Conservation (phyloP, 2,888 invertebrate genomes). For the Taenaris catops region DNA sequence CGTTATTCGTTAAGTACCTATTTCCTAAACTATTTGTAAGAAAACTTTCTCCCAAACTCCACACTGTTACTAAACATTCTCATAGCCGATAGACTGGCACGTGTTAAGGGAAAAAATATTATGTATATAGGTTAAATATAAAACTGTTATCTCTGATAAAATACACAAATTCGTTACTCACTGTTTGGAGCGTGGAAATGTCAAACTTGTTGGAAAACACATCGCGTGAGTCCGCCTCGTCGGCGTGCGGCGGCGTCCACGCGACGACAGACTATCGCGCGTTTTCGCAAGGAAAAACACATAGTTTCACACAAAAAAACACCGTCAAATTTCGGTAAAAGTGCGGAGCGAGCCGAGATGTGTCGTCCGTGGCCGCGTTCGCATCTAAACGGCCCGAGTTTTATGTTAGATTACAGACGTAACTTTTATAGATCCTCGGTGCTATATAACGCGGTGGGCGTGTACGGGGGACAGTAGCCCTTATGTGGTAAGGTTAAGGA, state of each 20-base stretch:
- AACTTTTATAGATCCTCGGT: conserved; percentile 81
- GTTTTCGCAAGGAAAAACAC: conserved; percentile 63
- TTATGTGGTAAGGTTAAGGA: conserved; percentile 52
- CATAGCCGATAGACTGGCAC: too few species aligned
- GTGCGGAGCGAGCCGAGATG: conserved; percentile 78
- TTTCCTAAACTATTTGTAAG: too few species aligned
- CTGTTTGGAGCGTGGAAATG: conserved; percentile 50
- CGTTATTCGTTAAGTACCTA: too few species aligned
- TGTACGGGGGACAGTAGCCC: conserved; percentile 59
- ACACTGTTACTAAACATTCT: too few species aligned
- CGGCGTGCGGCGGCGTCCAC: conserved; percentile 52
- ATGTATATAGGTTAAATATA: too few species aligned
- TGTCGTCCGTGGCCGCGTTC: conserved; percentile 79
- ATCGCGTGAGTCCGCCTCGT: conserved; percentile 45
- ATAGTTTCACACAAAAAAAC: conserved; percentile 66
- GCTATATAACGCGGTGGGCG: conserved; percentile 78
- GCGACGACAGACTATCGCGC: conserved; percentile 45
- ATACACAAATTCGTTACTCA: conserved; percentile 55
- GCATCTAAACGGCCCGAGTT: conserved; percentile 80
- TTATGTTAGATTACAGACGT: conserved; percentile 81
- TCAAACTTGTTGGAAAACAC: conserved; percentile 48
- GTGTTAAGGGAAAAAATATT: too few species aligned
- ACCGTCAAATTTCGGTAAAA: conserved; percentile 75
- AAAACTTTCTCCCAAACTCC: too few species aligned
- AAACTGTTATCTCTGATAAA: conserved; percentile 9